Evolutionary conservation across 2,888 invertebrate species (phyloP).

Genomic region (Drosophila longiperda): DNA sequence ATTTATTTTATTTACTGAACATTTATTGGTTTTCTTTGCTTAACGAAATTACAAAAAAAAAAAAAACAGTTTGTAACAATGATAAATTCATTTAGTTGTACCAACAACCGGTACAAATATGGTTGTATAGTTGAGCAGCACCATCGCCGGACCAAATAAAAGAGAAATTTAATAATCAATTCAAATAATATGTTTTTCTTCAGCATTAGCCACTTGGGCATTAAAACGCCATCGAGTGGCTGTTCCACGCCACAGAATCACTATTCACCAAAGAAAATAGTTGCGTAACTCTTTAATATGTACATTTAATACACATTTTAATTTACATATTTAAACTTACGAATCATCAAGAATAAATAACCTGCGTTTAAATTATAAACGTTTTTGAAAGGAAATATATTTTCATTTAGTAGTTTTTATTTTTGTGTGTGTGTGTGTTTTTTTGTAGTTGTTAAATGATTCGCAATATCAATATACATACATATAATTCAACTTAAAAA

Average conservation of each 20-base stretch:
- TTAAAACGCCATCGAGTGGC: no score
- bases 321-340: not conserved
- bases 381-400: not conserved
- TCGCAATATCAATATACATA: constrained; percentile 45
- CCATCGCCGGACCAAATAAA: not conserved
- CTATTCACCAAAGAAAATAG: constrained; percentile 2
- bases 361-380: not conserved
- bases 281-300: not conserved
- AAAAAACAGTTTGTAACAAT: constrained; percentile 45
- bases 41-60: constrained; percentile 46
- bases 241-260: no score
- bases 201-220: not conserved
- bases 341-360: constrained; percentile 3
- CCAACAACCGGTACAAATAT: not conserved
- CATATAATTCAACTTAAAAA: constrained; percentile 65
- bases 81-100: not conserved
- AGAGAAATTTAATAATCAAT: not conserved
- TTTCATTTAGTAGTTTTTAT: constrained; percentile 54
- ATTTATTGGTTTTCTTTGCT: constrained; percentile 38
- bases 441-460: constrained; percentile 55
- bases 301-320: not conserved
- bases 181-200: not conserved
- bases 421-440: constrained; percentile 39
- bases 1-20: constrained; percentile 59
- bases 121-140: not conserved